These are phyloP conservation scores for Peromyscus leucopus DNA, from an alignment of 2,113 vertebrate genomes.

Conservation along the genomic window DNA sequence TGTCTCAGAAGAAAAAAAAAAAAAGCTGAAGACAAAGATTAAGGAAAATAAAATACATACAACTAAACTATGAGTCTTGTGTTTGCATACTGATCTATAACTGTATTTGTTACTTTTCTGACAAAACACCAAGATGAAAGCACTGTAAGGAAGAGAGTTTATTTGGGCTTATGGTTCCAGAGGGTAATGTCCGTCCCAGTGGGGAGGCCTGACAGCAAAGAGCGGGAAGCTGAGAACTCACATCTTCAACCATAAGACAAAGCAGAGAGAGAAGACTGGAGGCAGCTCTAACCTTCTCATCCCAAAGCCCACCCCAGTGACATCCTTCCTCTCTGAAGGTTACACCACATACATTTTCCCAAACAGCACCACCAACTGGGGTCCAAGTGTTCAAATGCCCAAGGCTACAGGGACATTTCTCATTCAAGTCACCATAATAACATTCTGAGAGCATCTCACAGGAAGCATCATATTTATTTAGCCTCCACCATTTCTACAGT, in stretches of 20 bases:
- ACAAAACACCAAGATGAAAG: too few species aligned
- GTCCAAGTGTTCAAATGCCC: neutral
- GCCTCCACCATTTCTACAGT: neutral
- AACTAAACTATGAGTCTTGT: conserved; percentile 35
- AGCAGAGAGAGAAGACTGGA: neutral
- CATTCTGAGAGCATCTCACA: neutral
- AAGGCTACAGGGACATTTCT: too few species aligned
- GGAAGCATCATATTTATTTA: neutral
- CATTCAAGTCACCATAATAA: neutral
- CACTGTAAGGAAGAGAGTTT: neutral
- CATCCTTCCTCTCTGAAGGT: neutral
- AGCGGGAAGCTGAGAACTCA: neutral
- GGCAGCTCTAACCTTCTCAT: neutral
- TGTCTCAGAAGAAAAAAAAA: neutral
- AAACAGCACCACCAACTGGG: neutral
- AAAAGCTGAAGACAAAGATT: neutral
- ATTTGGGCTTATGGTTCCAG: neutral
- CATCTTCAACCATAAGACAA: neutral
- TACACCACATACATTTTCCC: neutral
- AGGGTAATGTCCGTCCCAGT: neutral
- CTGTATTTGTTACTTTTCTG: neutral
- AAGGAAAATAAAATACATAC: conserved; percentile 28
- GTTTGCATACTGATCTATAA: neutral
- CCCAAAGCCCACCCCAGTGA: neutral
- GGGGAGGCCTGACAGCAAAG: neutral